phyloP scores from a whole-genome alignment of 2,113 vertebrate genomes.

The Paramormyrops kingsleyae region DNA sequence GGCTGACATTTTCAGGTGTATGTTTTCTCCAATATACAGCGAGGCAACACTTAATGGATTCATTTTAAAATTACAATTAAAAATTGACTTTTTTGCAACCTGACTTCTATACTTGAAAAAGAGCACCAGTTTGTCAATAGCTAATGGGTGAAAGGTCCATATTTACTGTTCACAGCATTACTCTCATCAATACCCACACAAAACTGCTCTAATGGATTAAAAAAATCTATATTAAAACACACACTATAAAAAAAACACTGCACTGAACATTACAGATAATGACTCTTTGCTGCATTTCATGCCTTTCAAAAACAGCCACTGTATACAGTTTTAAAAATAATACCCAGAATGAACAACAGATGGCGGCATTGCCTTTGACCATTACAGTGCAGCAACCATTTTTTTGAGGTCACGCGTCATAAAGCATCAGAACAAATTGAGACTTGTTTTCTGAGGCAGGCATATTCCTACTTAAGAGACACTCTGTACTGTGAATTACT shows the following conservation, averaged over 20 bases:
- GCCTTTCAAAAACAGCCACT: background rate
- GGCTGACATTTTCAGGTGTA: background rate
- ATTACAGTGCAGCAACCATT: background rate
- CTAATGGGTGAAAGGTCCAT: background rate
- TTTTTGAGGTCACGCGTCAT: constrained; percentile 35
- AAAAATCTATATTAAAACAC: background rate
- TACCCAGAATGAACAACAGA: constrained; percentile 37
- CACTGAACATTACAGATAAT: background rate
- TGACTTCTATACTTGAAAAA: background rate
- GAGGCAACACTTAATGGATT: background rate
- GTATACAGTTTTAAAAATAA: background rate
- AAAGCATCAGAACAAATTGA: constrained; percentile 22
- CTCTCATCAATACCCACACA: background rate
- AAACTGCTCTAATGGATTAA: background rate
- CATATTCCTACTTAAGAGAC: background rate
- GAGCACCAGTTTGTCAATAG: background rate
- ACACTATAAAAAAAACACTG: background rate
- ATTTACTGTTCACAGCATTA: background rate
- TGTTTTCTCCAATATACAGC: background rate
- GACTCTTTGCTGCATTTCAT: background rate
- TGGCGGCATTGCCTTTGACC: constrained; percentile 38
- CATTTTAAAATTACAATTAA: background rate
- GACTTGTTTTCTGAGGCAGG: constrained; percentile 34
- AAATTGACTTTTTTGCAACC: background rate
- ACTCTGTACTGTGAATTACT: constrained; percentile 3